These are phyloP conservation scores for Neoitamus cyanurus DNA, from an alignment of 2,888 invertebrate genomes.

Conservation along the genomic window DNA sequence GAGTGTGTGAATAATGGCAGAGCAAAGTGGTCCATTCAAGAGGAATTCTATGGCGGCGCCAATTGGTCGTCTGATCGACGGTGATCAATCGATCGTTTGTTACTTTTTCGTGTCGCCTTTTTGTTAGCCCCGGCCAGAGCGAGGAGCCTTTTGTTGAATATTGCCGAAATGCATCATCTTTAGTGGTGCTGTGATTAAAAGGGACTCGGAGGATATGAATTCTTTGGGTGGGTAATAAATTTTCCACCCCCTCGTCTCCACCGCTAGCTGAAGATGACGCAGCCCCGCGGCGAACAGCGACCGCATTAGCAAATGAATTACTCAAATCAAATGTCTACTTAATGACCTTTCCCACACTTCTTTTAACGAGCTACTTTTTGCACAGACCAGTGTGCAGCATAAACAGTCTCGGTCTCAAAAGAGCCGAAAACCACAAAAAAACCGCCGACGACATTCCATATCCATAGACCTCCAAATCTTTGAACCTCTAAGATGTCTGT, in stretches of 20 bases:
- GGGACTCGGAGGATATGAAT: conserved; percentile 4
- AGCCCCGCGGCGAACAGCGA: neutral
- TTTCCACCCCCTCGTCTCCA: neutral
- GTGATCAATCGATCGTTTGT: conserved; percentile 52
- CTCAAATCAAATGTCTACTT: neutral
- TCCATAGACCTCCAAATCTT: neutral
- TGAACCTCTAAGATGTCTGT: neutral
- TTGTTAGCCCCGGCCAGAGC: neutral
- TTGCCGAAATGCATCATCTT: conserved; percentile 6
- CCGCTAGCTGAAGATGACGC: neutral
- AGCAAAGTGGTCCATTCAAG: conserved; percentile 52
- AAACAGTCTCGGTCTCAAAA: neutral
- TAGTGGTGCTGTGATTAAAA: neutral
- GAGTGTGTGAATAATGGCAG: conserved; percentile 51
- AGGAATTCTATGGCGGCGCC: conserved; percentile 52
- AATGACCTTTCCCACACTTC: conserved; percentile 23
- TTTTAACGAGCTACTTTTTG: neutral
- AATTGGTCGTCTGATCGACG: conserved; percentile 53
- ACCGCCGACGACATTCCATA: neutral
- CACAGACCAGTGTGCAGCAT: neutral
- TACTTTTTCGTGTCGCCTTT: conserved; percentile 25
- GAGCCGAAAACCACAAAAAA: conserved; percentile 8
- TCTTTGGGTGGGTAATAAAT: neutral
- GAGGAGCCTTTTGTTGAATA: conserved; percentile 20
- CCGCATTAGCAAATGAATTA: neutral